Evolutionary conservation across 2,888 invertebrate species (phyloP).

Genomic region (Meghimatium bilineatum): DNA sequence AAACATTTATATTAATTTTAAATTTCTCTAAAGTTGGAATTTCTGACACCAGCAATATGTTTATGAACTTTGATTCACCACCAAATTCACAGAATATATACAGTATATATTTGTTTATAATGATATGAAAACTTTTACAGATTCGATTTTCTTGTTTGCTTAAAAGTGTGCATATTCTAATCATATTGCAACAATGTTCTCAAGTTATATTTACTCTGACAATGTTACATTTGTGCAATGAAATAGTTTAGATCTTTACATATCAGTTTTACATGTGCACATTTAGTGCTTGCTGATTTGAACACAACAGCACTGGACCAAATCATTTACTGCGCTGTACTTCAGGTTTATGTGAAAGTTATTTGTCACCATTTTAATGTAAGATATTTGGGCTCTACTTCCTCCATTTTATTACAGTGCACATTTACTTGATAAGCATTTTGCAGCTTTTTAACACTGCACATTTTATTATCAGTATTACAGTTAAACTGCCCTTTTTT

Average conservation of each 20-base stretch:
- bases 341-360: neutral
- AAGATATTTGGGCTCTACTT: neutral
- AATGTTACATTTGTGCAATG: slow-evolving; percentile 1
- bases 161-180: neutral
- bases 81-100: neutral
- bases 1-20: neutral
- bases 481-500: neutral
- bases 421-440: neutral
- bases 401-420: neutral
- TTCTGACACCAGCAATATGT: neutral
- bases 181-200: neutral
- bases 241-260: neutral
- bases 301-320: slow-evolving; percentile 1
- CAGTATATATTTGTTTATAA: neutral
- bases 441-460: neutral
- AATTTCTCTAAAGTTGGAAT: neutral
- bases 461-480: neutral
- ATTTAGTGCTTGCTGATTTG: neutral
- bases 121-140: neutral
- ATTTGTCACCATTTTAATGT: slow-evolving; percentile 7
- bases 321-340: neutral
- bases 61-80: neutral
- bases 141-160: neutral
- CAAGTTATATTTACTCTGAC: neutral
- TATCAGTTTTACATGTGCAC: slow-evolving; percentile 3